These are phyloP conservation scores for Manis javanica DNA, from an alignment of 2,797 vertebrate species.

Conservation along the genomic window DNA sequence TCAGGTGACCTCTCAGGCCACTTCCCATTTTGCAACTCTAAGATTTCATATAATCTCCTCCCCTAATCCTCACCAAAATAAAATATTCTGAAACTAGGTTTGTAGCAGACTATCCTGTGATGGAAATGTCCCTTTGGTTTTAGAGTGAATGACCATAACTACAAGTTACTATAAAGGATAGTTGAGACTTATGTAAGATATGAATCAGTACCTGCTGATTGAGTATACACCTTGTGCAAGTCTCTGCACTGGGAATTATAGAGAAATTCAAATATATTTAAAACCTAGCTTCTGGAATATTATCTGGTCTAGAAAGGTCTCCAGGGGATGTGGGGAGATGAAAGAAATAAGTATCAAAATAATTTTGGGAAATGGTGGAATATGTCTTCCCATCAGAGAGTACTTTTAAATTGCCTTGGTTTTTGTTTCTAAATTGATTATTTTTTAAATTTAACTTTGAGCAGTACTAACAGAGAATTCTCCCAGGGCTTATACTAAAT, in stretches of 20 bases:
- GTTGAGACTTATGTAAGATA: not conserved
- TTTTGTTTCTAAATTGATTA: not conserved
- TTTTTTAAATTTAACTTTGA: not conserved
- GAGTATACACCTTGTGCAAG: not conserved
- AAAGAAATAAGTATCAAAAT: not conserved
- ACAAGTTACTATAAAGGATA: not conserved
- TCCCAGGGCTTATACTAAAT: no score
- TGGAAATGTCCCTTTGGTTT: not conserved
- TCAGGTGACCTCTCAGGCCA: not conserved
- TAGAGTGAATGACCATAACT: not conserved
- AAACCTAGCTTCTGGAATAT: not conserved
- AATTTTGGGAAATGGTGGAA: not conserved
- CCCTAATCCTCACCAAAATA: not conserved
- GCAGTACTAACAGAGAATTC: no score
- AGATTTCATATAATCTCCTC: not conserved
- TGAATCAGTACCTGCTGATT: not conserved
- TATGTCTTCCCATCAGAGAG: not conserved
- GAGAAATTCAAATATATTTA: not conserved
- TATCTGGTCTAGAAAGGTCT: not conserved
- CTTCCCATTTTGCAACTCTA: not conserved
- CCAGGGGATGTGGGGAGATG: not conserved
- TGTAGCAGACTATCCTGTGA: not conserved
- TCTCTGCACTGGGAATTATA: not conserved
- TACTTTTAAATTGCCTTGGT: not conserved
- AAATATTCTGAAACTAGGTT: not conserved